These are phyloP conservation scores for Villa cingulata DNA, from an alignment of 2,888 invertebrate species.

Conservation along the genomic window DNA sequence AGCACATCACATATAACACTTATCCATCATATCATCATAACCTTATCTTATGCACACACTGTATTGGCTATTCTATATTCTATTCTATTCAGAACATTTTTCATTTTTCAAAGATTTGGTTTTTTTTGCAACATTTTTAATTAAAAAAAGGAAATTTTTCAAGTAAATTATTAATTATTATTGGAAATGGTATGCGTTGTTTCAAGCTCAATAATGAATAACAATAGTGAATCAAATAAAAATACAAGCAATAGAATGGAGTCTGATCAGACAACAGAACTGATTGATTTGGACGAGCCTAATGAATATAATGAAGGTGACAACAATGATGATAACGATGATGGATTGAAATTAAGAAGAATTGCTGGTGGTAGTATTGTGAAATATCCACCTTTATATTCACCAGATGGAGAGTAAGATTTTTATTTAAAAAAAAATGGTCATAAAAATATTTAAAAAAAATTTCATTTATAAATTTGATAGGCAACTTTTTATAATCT, in stretches of 20 bases:
- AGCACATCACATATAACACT: too few species aligned
- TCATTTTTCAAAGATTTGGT: too few species aligned
- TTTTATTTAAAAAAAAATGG: not conserved
- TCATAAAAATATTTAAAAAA: too few species aligned
- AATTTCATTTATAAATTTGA: constrained; percentile 11
- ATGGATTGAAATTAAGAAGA: constrained; percentile 39
- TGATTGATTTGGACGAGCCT: not conserved
- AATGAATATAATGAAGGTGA: too few species aligned
- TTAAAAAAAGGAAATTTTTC: too few species aligned
- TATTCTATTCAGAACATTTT: too few species aligned
- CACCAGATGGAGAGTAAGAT: constrained; percentile 46
- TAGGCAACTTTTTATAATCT: constrained; percentile 48
- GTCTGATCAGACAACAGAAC: too few species aligned
- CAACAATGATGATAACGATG: constrained; percentile 11
- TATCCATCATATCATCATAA: too few species aligned
- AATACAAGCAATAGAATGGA: not conserved
- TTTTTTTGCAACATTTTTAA: too few species aligned
- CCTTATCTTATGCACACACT: too few species aligned
- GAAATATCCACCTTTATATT: constrained; percentile 46
- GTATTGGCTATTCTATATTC: too few species aligned
- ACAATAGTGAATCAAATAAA: not conserved
- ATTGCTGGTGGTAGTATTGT: constrained; percentile 51
- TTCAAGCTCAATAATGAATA: not conserved
- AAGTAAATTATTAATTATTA: too few species aligned
- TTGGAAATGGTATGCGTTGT: not conserved